These are phyloP conservation scores for Acanthurus lineatus DNA, from an alignment of 2,797 vertebrate species.

Conservation along the genomic window DNA sequence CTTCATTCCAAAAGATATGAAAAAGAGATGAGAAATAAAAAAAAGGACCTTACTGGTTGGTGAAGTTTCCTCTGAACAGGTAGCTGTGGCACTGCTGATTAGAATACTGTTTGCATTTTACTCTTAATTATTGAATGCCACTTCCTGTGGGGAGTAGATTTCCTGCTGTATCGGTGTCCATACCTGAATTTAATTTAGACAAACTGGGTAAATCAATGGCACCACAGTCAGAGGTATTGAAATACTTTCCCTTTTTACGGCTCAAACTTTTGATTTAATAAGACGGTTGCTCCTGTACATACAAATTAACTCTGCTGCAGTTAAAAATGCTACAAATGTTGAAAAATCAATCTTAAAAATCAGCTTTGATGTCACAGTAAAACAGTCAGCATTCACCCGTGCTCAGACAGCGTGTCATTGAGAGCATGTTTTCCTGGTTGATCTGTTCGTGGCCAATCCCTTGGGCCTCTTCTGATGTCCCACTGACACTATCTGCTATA, in stretches of 20 bases:
- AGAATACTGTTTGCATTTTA: constrained; percentile 45
- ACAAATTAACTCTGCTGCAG: constrained; percentile 15
- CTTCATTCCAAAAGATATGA: background rate
- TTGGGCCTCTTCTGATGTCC: constrained; percentile 59
- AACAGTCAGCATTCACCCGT: constrained; percentile 26
- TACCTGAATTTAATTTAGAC: constrained; percentile 54
- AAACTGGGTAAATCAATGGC: constrained; percentile 53
- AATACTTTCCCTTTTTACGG: constrained; percentile 30
- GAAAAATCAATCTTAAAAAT: constrained; percentile 30
- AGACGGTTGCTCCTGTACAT: constrained; percentile 16
- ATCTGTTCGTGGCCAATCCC: constrained; percentile 58
- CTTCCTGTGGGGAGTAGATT: constrained; percentile 51
- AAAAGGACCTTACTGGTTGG: background rate
- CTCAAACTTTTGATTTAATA: constrained; percentile 47
- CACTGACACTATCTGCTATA: constrained; percentile 69
- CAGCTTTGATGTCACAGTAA: constrained; percentile 17
- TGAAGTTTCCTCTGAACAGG: background rate
- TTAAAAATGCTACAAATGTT: constrained; percentile 34
- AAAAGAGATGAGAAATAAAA: background rate
- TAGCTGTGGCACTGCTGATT: constrained; percentile 35
- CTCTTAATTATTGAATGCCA: constrained; percentile 54
- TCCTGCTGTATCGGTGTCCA: constrained; percentile 43
- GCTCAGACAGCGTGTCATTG: constrained; percentile 56
- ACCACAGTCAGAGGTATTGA: constrained; percentile 45
- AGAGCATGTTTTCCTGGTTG: constrained; percentile 56